Conservation (phyloP, 2,797 vertebrate species). For the Myotis myotis region DNA sequence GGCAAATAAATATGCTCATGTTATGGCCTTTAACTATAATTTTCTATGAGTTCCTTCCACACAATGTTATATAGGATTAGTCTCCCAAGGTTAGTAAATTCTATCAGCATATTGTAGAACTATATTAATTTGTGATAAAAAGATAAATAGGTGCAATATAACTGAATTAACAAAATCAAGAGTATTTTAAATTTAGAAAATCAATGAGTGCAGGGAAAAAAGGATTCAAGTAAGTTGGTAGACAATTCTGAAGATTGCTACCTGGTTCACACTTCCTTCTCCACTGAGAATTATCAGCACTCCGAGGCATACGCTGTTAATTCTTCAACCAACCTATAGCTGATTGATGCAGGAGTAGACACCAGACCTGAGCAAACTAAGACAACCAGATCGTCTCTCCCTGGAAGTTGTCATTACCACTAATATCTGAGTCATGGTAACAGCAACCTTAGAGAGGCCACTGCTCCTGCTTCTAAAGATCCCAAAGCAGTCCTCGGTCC, state of each 20-base stretch:
- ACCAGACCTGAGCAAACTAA: not conserved
- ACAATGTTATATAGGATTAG: not conserved
- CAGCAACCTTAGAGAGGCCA: not conserved
- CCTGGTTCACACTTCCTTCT: not conserved
- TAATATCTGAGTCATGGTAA: not conserved
- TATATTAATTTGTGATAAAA: too few species aligned
- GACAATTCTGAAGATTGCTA: not conserved
- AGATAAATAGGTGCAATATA: not conserved
- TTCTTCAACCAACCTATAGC: not conserved
- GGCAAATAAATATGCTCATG: not conserved
- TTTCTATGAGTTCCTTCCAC: not conserved
- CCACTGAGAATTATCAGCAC: not conserved
- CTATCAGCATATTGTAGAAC: not conserved
- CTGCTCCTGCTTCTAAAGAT: not conserved
- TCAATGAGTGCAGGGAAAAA: not conserved
- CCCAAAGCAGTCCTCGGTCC: not conserved
- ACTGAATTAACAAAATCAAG: not conserved
- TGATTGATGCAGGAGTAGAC: not conserved
- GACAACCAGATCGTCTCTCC: not conserved
- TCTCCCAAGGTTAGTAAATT: not conserved
- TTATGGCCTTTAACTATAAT: not conserved
- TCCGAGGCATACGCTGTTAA: not conserved
- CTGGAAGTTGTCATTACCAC: not conserved
- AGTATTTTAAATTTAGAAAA: slow-evolving; percentile 18
- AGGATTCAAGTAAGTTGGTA: not conserved